These are phyloP conservation scores for Columba livia DNA, from an alignment of 2,113 vertebrate species.

Conservation along the genomic window DNA sequence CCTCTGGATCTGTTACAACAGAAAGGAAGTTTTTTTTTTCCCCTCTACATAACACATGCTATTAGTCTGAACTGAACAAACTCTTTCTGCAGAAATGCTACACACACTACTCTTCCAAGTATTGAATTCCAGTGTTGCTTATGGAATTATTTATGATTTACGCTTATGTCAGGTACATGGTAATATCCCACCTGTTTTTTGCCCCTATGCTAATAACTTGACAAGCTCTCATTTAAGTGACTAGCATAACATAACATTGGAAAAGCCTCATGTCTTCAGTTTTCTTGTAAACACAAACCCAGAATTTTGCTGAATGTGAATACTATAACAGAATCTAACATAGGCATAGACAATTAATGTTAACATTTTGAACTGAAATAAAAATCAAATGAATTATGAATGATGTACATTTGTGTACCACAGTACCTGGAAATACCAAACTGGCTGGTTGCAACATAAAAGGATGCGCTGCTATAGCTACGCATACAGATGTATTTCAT, in stretches of 20 bases:
- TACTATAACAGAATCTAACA: neutral
- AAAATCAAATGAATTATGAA: constrained; percentile 59
- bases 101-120: neutral
- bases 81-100: neutral
- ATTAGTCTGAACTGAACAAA: neutral
- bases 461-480: neutral
- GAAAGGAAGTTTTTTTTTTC: neutral
- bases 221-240: neutral
- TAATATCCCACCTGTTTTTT: neutral
- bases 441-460: constrained; percentile 11
- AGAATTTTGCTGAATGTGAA: neutral
- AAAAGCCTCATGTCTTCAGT: neutral
- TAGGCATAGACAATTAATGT: neutral
- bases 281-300: neutral
- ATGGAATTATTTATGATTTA: neutral
- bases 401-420: constrained; percentile 39
- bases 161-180: neutral
- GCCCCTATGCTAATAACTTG: neutral
- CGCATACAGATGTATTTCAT: constrained; percentile 34
- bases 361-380: constrained; percentile 62
- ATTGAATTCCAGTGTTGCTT: neutral
- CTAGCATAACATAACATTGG: fast-evolving
- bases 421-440: constrained; percentile 65
- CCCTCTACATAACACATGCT: neutral
- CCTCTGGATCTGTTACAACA: neutral